A percentile compares a stretch with the other conserved stretches of the same genome.
phyloP scores from a whole-genome alignment of 2,113 vertebrate species.

The Antechinus flavipes region DNA sequence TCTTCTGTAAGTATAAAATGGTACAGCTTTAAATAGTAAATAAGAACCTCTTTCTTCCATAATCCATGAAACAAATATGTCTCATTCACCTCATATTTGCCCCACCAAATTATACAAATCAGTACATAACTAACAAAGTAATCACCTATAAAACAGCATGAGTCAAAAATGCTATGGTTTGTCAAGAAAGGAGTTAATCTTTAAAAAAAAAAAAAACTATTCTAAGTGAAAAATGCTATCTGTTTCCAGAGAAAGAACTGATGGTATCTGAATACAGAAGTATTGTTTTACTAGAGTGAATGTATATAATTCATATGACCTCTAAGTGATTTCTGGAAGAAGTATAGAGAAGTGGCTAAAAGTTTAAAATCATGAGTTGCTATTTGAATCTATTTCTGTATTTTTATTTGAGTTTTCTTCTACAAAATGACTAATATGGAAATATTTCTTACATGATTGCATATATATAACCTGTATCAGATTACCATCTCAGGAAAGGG shows the following conservation, averaged over 20 bases:
- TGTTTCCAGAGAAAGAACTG: neutral
- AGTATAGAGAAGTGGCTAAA: neutral
- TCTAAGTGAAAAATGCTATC: neutral
- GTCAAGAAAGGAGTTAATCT: neutral
- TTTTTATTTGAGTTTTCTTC: neutral
- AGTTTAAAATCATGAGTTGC: neutral
- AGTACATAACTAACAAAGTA: conserved; percentile 33
- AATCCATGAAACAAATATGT: neutral
- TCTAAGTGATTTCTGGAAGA: neutral
- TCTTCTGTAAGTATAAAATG: neutral
- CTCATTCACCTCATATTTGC: conserved; percentile 14
- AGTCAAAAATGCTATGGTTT: neutral
- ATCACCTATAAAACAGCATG: neutral
- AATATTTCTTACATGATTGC: neutral
- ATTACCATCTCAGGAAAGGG: neutral
- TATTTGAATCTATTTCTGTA: neutral
- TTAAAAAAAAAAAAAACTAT: neutral
- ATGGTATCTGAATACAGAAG: neutral
- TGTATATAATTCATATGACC: neutral
- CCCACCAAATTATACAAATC: conserved; percentile 22
- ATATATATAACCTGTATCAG: neutral
- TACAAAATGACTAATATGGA: neutral
- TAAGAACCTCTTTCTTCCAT: neutral
- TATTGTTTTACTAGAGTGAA: neutral
- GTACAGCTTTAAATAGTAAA: neutral